Percentiles rank a stretch among this genome's conserved stretches.
Evolutionary conservation across 2,888 invertebrate genomes (phyloP).

Genomic region (Salticus scenicus): DNA sequence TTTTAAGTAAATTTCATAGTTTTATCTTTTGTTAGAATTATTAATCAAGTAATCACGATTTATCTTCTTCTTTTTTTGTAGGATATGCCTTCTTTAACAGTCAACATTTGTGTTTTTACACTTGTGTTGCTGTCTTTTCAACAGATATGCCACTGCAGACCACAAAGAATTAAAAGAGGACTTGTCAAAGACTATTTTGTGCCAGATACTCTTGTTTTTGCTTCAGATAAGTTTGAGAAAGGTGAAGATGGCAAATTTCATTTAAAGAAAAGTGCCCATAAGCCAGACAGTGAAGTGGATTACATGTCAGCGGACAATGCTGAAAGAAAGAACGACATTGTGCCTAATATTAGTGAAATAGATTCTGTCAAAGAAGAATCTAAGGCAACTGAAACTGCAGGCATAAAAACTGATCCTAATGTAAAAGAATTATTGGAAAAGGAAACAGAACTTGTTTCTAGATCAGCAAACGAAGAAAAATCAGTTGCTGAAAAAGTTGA

Average conservation of each 20-base stretch:
- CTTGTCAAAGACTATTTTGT: background rate
- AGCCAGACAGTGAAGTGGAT: background rate
- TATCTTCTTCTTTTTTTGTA: no score
- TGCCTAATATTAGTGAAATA: background rate
- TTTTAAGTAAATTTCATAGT: no score
- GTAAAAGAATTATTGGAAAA: background rate
- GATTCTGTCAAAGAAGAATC: background rate
- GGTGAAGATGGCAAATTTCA: background rate
- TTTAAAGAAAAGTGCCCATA: background rate
- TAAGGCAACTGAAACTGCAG: no score
- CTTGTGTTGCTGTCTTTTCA: slow-evolving; percentile 15
- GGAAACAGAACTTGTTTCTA: background rate
- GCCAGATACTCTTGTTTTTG: background rate
- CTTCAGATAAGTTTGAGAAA: background rate
- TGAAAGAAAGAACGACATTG: background rate
- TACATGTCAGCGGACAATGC: background rate
- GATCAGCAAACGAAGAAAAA: background rate
- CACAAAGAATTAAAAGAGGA: background rate
- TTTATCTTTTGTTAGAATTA: no score
- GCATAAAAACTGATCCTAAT: background rate
- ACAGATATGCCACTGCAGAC: background rate
- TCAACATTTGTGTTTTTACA: slow-evolving; percentile 10
- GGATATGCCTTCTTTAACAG: slow-evolving; percentile 4
- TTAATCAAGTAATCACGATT: no score
- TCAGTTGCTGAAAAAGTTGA: background rate